phyloP scores from a whole-genome alignment of 2,797 vertebrate species.

The Cuculus canorus region DNA sequence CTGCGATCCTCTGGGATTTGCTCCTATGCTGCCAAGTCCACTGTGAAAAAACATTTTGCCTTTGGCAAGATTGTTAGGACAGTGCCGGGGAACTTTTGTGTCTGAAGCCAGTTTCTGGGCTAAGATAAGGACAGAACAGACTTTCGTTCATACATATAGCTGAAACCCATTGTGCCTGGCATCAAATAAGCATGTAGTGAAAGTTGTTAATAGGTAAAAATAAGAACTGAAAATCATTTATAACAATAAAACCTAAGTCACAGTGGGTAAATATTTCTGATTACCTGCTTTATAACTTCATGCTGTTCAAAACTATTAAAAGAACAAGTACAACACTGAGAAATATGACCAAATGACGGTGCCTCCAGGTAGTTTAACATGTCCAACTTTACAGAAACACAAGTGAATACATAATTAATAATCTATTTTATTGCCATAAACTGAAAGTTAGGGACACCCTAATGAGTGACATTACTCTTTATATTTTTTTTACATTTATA shows the following conservation, averaged over 20 bases:
- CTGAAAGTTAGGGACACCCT: not conserved
- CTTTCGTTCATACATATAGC: not conserved
- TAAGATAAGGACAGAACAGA: not conserved
- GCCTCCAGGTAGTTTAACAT: not conserved
- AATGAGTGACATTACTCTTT: not conserved
- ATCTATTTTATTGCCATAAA: not conserved
- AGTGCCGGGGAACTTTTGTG: not conserved
- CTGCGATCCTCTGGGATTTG: not conserved
- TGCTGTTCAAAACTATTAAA: not conserved
- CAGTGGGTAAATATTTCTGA: not conserved
- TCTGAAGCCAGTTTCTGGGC: not conserved
- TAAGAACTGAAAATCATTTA: not conserved
- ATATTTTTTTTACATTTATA: not conserved
- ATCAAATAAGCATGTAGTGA: not conserved
- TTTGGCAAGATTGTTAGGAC: not conserved
- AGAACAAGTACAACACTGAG: not conserved
- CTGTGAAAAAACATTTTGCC: not conserved
- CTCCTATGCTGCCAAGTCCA: not conserved
- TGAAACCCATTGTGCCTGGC: not conserved
- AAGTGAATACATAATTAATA: not conserved
- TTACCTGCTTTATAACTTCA: not conserved
- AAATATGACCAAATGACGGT: not conserved
- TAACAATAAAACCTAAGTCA: not conserved
- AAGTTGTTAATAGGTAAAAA: not conserved
- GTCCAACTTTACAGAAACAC: accelerated